A percentile compares a stretch with the other conserved stretches of the same genome.
phyloP scores from a whole-genome alignment of 1,140 invertebrate species.

The Caenorhabditis remanei region DNA sequence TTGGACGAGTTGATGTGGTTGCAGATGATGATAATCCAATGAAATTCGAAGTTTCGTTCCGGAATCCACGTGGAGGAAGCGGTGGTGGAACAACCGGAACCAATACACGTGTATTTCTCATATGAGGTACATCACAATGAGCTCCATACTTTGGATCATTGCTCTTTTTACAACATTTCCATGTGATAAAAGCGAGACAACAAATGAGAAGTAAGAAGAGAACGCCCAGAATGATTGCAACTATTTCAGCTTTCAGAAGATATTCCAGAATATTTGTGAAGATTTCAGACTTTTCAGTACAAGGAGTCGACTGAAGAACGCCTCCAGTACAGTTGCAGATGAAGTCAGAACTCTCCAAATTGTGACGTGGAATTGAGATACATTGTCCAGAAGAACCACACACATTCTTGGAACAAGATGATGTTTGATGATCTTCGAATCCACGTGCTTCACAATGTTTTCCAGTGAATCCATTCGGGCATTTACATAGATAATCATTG shows the following conservation, averaged over 20 bases:
- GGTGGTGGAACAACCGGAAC: slow-evolving; percentile 57
- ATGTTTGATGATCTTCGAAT: slow-evolving; percentile 67
- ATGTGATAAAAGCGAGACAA: slow-evolving; percentile 33
- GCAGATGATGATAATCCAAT: slow-evolving; percentile 15
- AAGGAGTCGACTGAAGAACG: slow-evolving; percentile 18
- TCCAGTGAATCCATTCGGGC: slow-evolving; percentile 74
- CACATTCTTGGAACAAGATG: slow-evolving; percentile 67
- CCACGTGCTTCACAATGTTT: slow-evolving; percentile 74
- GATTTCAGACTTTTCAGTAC: slow-evolving; percentile 12
- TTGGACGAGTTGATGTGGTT: background rate
- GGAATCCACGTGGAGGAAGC: slow-evolving; percentile 64
- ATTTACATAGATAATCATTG: slow-evolving; percentile 74
- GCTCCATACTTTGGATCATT: slow-evolving; percentile 60
- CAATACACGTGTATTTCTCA: slow-evolving; percentile 46
- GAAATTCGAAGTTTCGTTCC: slow-evolving; percentile 20
- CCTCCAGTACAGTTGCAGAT: slow-evolving; percentile 59
- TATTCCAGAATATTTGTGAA: background rate
- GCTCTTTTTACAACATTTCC: slow-evolving; percentile 27
- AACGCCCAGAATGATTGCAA: background rate
- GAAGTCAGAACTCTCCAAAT: slow-evolving; percentile 46
- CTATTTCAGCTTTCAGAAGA: slow-evolving; percentile 38
- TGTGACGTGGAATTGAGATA: slow-evolving; percentile 61
- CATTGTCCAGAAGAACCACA: slow-evolving; percentile 71
- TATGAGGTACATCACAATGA: slow-evolving; percentile 61
- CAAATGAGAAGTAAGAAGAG: slow-evolving; percentile 41